These are phyloP conservation scores for Pangasius krempfi DNA, from an alignment of 2,797 vertebrate genomes.

Conservation along the genomic window DNA sequence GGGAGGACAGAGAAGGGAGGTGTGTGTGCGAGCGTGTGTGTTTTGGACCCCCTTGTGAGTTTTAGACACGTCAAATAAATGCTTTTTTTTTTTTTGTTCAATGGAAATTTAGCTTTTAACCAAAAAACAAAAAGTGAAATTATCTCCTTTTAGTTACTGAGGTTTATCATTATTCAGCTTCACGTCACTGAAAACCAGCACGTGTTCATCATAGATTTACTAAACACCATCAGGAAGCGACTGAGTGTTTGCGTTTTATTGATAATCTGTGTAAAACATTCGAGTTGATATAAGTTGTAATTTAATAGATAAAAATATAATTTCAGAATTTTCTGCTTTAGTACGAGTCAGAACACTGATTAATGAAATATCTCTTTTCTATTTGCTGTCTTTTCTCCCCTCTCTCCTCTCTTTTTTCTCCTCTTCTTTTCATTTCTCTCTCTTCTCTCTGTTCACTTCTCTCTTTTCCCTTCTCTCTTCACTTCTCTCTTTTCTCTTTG, in stretches of 20 bases:
- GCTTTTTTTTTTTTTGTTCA: not conserved
- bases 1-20: constrained; percentile 1
- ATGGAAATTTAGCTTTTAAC: not conserved
- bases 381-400: not conserved
- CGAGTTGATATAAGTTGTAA: not conserved
- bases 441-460: no score
- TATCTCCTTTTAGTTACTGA: not conserved
- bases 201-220: not conserved
- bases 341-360: not conserved
- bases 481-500: not conserved
- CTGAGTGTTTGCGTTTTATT: not conserved
- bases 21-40: constrained; percentile 9
- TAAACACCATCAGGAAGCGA: not conserved
- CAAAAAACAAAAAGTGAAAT: not conserved
- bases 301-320: not conserved
- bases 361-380: not conserved
- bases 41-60: constrained; percentile 4
- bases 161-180: not conserved
- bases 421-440: no score
- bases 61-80: not conserved
- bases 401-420: not conserved
- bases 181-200: not conserved
- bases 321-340: not conserved
- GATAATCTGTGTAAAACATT: not conserved
- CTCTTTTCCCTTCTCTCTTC: not conserved